Conservation (phyloP, 2,113 vertebrate genomes). For the Malaclemys terrapin region DNA sequence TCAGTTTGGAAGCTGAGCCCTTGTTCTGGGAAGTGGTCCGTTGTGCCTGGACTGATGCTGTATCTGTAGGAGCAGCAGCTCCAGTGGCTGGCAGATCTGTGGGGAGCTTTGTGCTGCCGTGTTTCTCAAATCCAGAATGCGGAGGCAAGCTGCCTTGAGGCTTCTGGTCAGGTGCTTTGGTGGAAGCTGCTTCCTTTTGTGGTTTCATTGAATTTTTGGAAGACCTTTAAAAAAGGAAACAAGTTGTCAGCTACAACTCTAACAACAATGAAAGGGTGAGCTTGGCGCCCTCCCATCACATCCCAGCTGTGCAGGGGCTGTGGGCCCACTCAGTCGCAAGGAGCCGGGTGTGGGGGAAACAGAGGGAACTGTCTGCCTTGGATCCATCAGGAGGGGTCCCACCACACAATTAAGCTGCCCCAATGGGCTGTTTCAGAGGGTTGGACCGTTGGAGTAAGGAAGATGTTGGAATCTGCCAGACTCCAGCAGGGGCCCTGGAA, state of each 20-base stretch:
- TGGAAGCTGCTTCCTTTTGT: slow-evolving; percentile 54
- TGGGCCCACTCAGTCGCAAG: neutral
- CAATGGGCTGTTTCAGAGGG: neutral
- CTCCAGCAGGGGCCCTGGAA: neutral
- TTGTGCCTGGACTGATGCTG: neutral
- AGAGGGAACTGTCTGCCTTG: neutral
- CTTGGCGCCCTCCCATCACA: neutral
- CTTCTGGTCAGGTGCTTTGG: slow-evolving; percentile 67
- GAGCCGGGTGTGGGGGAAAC: neutral
- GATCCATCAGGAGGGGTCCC: neutral
- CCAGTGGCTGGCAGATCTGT: neutral
- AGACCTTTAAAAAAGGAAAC: slow-evolving; percentile 63
- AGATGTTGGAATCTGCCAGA: neutral
- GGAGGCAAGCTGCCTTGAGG: slow-evolving; percentile 44
- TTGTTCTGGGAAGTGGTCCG: slow-evolving; percentile 40
- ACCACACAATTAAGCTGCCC: neutral
- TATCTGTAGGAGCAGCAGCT: neutral
- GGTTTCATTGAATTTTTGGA: slow-evolving; percentile 74
- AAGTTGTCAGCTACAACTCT: slow-evolving; percentile 4
- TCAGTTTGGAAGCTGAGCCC: slow-evolving; percentile 50
- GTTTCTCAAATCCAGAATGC: slow-evolving; percentile 22
- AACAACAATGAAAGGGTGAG: neutral
- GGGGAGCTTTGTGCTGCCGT: slow-evolving; percentile 14
- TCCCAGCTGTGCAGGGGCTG: neutral
- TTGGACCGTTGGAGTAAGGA: neutral